Evolutionary conservation across 2,888 invertebrate genomes (phyloP), one percentile per base, ranked within the genome.

Genomic region (Ptychoptera albimana): DNA sequence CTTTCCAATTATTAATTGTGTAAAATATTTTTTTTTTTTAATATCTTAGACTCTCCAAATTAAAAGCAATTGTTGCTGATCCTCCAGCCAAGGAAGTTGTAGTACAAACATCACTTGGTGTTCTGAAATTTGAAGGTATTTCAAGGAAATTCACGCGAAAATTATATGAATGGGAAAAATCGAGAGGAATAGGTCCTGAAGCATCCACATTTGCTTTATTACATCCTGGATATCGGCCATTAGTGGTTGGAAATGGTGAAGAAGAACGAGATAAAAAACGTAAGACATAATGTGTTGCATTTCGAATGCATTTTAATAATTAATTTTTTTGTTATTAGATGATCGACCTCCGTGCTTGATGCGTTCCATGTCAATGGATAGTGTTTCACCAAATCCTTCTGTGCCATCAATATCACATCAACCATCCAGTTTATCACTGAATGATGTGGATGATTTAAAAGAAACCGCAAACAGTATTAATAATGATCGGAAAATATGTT

Each of bases 131-230:
- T 57, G 80, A 86, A 70, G 85, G 76, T 9, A 87, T 91, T 52
- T 88, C 88, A 0, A 74, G 86, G 38, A 88, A 88, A 52, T 92
- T 92, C 61, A 88, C 89, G 0, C 78, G 82, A 23, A 88, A 87
- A 56, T 70, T 92, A 0, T 88, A 88, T 60, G 89, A 91, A 60
- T 92, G 91, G 91, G 85, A 87, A 59, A 85, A 86, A 55, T 82
- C 85, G n/a, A 70, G 79, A 47, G 87, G 87, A 2, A 87, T 88
- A 46, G 80, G 81, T 0, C 87, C 87, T 0, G 87, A 88, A 61
- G 79, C 79, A 0, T 88, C 87, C 1, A 87, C 87, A 0, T 84
- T 88, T 51, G 83, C 86, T 0, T 64, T 88, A 1, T 68, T 88
- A 2, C 77, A 74, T 56, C 74, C 78, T 0, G 71, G 70, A 8